phyloP scores from a whole-genome alignment of 2,113 vertebrate genomes.

The Vanacampus margaritifer region DNA sequence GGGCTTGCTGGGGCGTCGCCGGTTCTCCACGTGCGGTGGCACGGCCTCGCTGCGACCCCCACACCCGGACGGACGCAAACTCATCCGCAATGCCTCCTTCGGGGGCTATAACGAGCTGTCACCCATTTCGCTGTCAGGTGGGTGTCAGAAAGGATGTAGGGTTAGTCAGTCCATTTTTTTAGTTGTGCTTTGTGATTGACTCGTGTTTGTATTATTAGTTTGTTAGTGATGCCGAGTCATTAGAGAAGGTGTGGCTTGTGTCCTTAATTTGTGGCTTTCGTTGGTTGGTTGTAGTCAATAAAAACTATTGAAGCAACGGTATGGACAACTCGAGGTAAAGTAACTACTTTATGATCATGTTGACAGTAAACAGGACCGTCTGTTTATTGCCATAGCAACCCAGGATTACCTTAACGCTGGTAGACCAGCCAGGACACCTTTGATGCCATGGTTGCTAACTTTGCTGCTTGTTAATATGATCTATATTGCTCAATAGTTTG shows the following conservation, averaged over 20 bases:
- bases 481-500: no score
- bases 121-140: slow-evolving; percentile 85
- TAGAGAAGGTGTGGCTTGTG: background rate
- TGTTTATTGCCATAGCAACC: background rate
- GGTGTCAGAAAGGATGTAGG: slow-evolving; percentile 34
- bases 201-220: background rate
- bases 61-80: slow-evolving; percentile 87
- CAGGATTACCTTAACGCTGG: background rate
- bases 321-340: background rate
- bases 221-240: background rate
- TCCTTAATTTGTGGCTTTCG: background rate
- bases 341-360: background rate
- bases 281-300: background rate
- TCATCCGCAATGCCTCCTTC: slow-evolving; percentile 96
- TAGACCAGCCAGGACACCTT: no score
- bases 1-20: slow-evolving; percentile 81
- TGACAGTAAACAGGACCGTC: background rate
- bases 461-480: no score
- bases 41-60: slow-evolving; percentile 78
- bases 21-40: slow-evolving; percentile 89
- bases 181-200: slow-evolving; percentile 3
- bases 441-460: no score
- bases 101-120: slow-evolving; percentile 94
- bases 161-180: slow-evolving; percentile 5
- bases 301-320: background rate